Evolutionary conservation across 2,113 vertebrate species (phyloP).

Genomic region (Colaptes auratus): DNA sequence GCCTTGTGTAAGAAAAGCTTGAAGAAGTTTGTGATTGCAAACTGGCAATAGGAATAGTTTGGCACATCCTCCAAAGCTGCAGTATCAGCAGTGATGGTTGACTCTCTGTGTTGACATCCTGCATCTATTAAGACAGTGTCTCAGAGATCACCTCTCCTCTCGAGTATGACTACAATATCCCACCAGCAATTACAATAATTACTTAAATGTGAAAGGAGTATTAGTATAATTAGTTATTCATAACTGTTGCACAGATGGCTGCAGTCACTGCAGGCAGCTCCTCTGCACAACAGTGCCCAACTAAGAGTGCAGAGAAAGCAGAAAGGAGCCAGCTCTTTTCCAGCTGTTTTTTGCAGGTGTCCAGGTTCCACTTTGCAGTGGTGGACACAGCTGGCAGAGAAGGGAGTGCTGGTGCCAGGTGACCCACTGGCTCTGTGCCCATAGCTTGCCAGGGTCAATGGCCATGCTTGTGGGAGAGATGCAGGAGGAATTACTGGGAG

Average conservation of each 20-base stretch:
- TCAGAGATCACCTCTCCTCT: not conserved
- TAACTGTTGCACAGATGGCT: not conserved
- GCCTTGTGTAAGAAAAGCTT: accelerated
- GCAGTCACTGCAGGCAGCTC: not conserved
- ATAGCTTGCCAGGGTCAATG: accelerated
- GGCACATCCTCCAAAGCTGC: not conserved
- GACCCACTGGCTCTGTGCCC: accelerated
- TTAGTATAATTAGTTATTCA: not conserved
- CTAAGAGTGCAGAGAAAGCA: accelerated
- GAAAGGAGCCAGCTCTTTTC: not conserved
- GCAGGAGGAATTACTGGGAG: not conserved
- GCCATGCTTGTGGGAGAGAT: accelerated
- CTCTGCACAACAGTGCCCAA: accelerated
- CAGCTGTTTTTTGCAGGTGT: not conserved
- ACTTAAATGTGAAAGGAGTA: not conserved
- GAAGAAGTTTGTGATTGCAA: accelerated
- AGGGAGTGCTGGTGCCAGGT: not conserved
- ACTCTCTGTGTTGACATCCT: not conserved
- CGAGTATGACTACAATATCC: not conserved
- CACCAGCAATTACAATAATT: not conserved
- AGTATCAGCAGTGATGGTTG: accelerated
- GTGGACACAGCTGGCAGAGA: not conserved
- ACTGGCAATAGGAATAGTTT: accelerated
- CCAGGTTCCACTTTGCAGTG: not conserved
- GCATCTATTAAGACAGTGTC: not conserved